These are phyloP conservation scores for Hydrolagus colliei DNA, from an alignment of 2,797 vertebrate species.

Conservation along the genomic window DNA sequence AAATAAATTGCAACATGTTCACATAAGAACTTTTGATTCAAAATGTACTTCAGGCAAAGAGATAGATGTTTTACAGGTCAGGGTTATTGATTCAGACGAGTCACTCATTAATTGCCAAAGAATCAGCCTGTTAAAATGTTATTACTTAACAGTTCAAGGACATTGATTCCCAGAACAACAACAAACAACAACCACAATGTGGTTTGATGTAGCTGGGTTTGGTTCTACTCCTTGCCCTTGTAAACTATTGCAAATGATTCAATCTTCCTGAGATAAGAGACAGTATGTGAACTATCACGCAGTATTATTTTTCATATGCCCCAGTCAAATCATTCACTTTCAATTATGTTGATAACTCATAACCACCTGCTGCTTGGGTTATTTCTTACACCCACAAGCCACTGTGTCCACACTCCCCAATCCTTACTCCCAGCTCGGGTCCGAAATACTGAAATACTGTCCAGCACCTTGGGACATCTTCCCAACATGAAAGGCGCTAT, in stretches of 20 bases:
- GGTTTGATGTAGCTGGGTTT: too few species aligned
- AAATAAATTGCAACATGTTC: too few species aligned
- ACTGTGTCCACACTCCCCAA: not conserved
- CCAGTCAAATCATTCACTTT: not conserved
- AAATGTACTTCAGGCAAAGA: too few species aligned
- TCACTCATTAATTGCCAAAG: too few species aligned
- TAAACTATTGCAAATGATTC: not conserved
- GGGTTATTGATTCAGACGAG: too few species aligned
- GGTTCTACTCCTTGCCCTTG: not conserved
- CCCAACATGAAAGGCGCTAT: too few species aligned
- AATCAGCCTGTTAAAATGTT: not conserved
- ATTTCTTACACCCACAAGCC: not conserved
- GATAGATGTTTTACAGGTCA: too few species aligned
- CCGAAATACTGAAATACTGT: too few species aligned
- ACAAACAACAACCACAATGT: not conserved
- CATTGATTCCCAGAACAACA: not conserved
- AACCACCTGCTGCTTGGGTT: not conserved
- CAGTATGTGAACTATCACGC: not conserved
- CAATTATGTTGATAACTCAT: not conserved
- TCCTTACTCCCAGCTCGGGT: too few species aligned
- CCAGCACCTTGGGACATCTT: too few species aligned
- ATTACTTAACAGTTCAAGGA: not conserved
- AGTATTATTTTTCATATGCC: not conserved
- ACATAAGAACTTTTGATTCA: too few species aligned
- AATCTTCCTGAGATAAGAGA: not conserved